Percentiles rank a stretch among this genome's conserved stretches.
Evolutionary conservation across 2,888 invertebrate genomes (phyloP).

Genomic region (Dioctria linearis): DNA sequence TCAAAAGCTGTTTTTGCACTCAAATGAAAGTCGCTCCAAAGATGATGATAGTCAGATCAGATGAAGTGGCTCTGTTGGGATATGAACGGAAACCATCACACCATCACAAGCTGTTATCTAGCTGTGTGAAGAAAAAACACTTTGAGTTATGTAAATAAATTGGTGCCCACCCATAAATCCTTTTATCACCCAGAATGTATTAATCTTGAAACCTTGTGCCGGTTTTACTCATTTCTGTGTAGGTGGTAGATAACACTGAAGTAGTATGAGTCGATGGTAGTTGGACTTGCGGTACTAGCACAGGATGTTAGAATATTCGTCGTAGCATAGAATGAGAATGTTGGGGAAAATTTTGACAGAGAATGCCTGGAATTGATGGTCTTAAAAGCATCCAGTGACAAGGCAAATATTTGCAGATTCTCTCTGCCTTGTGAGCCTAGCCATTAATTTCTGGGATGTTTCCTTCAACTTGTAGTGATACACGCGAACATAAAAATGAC

Average conservation of each 20-base stretch:
- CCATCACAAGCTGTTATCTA: constrained; percentile 18
- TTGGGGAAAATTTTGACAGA: constrained; percentile 52
- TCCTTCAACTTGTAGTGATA: constrained; percentile 48
- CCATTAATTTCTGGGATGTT: constrained; percentile 53
- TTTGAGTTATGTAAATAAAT: constrained; percentile 54
- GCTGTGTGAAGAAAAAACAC: constrained; percentile 18
- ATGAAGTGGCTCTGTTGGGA: not conserved
- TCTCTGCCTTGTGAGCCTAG: constrained; percentile 39
- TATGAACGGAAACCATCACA: not conserved
- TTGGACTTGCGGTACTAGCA: not conserved
- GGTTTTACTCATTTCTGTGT: not conserved
- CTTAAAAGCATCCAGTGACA: constrained; percentile 57
- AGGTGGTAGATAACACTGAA: not conserved
- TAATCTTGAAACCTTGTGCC: constrained; percentile 52
- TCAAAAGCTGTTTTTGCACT: constrained; percentile 16
- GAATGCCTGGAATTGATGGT: constrained; percentile 56
- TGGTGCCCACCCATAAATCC: constrained; percentile 51
- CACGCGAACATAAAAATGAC: constrained; percentile 57
- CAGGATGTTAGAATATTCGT: not conserved
- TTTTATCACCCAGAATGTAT: constrained; percentile 56
- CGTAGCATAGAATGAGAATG: not conserved
- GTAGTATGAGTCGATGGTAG: not conserved
- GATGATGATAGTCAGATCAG: constrained; percentile 15
- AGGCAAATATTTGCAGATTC: constrained; percentile 57
- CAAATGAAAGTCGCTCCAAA: constrained; percentile 8